Evolutionary conservation across 2,113 vertebrate species (phyloP).

Genomic region (Hippopotamus amphibius): DNA sequence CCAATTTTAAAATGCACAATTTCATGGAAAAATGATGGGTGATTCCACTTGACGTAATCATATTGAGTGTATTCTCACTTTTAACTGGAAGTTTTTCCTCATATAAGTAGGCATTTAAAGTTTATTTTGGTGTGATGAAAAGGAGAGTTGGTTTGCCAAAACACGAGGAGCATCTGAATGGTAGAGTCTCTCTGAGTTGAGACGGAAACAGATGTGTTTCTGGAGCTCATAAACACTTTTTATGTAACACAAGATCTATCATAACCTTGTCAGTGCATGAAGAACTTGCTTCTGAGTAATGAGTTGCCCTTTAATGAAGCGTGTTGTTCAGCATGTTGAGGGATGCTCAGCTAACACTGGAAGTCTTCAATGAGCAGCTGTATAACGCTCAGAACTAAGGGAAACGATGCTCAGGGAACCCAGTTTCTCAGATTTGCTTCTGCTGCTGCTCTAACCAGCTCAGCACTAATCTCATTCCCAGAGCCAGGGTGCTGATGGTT

Average conservation of each 20-base stretch:
- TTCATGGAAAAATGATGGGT: not conserved
- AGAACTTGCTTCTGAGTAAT: slow-evolving; percentile 36
- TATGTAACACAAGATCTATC: slow-evolving; percentile 2
- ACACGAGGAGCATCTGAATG: not conserved
- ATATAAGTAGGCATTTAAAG: not conserved
- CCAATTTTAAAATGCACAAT: slow-evolving; percentile 38
- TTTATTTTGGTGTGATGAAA: slow-evolving; percentile 4
- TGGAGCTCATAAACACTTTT: slow-evolving; percentile 35
- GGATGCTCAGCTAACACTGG: not conserved
- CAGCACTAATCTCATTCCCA: not conserved
- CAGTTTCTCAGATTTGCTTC: not conserved
- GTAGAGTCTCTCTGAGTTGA: not conserved
- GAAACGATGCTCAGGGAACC: not conserved
- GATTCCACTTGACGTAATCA: not conserved
- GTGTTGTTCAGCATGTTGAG: not conserved
- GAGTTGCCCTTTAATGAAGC: not conserved
- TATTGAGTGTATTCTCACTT: not conserved
- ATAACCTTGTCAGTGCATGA: slow-evolving; percentile 6
- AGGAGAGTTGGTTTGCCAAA: not conserved
- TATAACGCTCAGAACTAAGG: not conserved
- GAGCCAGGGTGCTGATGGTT: not conserved
- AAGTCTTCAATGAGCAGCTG: not conserved
- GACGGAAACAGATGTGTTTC: not conserved
- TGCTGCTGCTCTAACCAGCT: not conserved
- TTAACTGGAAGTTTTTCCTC: not conserved